Evolutionary conservation across 2,113 vertebrate species (phyloP).

Genomic region (Corydoras maculifer): DNA sequence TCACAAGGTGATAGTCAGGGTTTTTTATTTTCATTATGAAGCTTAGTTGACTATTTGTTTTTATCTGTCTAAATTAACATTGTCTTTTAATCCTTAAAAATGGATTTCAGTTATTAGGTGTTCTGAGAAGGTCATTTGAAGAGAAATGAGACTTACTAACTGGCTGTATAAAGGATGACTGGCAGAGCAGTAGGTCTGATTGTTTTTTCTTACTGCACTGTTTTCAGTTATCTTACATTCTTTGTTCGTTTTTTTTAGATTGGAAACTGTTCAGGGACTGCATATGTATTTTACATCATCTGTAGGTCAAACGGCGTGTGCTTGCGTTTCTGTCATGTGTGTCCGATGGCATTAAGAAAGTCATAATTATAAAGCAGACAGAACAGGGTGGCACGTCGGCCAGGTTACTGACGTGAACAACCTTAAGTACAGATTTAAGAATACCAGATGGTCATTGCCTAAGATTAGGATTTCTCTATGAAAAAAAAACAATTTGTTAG

Average conservation of each 20-base stretch:
- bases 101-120: too few species aligned
- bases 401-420: constrained; percentile 22
- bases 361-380: constrained; percentile 2
- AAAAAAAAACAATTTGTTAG: constrained; percentile 64
- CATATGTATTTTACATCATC: constrained; percentile 9
- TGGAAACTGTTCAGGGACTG: constrained; percentile 8
- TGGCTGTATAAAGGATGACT: too few species aligned
- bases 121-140: too few species aligned
- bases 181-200: too few species aligned
- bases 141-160: too few species aligned
- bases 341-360: constrained; percentile 17
- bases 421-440: constrained; percentile 26
- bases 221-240: too few species aligned
- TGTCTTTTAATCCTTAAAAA: too few species aligned
- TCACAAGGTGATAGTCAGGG: too few species aligned
- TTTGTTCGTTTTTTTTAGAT: background rate
- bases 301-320: background rate
- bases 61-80: too few species aligned
- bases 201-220: too few species aligned
- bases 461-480: constrained; percentile 69
- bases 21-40: too few species aligned
- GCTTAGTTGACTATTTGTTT: too few species aligned
- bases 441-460: constrained; percentile 61
- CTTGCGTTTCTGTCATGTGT: background rate
- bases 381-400: constrained; percentile 36